These are phyloP conservation scores for Mesocricetus auratus DNA, from an alignment of 2,113 vertebrate species.

Conservation along the genomic window DNA sequence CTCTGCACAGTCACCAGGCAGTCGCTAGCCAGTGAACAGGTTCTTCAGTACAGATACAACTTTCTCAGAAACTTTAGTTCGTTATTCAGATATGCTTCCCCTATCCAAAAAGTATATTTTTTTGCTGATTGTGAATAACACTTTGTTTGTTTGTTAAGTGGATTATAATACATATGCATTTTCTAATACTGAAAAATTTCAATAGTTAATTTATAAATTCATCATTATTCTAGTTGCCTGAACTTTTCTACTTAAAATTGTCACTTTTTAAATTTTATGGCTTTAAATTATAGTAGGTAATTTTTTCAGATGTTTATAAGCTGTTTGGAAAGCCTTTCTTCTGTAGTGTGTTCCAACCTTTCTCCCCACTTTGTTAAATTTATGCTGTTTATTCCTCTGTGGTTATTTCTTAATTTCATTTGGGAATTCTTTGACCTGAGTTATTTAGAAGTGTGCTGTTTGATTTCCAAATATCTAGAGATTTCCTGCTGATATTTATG, in stretches of 20 bases:
- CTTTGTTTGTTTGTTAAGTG: no score
- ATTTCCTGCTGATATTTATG: not conserved
- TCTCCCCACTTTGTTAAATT: not conserved
- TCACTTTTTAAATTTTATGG: not conserved
- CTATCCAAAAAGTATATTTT: not conserved
- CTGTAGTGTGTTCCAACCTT: not conserved
- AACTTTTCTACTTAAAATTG: not conserved
- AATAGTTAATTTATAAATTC: not conserved
- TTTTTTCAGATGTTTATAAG: slow-evolving; percentile 13
- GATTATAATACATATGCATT: not conserved
- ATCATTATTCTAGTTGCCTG: not conserved
- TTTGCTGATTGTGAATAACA: not conserved
- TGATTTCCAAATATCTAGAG: slow-evolving; percentile 34
- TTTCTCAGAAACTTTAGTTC: not conserved
- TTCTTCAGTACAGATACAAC: not conserved
- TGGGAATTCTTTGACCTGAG: not conserved
- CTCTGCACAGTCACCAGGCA: not conserved
- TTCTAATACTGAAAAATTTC: not conserved
- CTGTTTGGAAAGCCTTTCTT: slow-evolving; percentile 7
- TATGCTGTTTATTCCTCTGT: not conserved
- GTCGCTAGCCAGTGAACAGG: not conserved
- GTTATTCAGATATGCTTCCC: not conserved
- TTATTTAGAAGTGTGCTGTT: slow-evolving; percentile 48
- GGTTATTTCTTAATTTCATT: not conserved
- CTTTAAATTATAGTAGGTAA: slow-evolving; percentile 40